Percentiles rank a stretch among this genome's conserved stretches.
Evolutionary conservation across 2,113 vertebrate species (phyloP).

Genomic region (Mugil cephalus): DNA sequence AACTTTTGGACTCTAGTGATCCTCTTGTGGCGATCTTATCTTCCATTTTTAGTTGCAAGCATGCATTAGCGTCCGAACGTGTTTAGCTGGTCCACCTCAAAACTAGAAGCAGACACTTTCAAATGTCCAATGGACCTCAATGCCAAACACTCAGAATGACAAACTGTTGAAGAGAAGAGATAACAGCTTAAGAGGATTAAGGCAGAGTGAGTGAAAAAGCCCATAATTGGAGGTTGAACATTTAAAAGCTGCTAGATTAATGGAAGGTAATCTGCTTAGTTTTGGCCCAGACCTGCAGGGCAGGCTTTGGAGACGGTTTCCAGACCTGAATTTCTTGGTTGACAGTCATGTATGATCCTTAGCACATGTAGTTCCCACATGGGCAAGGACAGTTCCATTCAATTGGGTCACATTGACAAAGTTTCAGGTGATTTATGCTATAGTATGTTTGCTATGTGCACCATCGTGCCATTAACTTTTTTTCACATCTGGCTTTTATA

Average conservation of each 20-base stretch:
- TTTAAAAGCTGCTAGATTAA: conserved; percentile 32
- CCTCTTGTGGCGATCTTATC: neutral
- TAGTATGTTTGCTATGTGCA: no score
- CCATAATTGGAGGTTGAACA: conserved; percentile 2
- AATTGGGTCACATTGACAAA: neutral
- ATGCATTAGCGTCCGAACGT: conserved; percentile 1
- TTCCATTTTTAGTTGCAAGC: neutral
- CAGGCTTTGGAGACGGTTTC: conserved; percentile 24
- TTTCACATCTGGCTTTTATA: no score
- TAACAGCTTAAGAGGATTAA: neutral
- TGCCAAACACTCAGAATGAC: conserved; percentile 18
- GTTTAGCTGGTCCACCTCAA: neutral
- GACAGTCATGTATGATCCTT: conserved; percentile 4
- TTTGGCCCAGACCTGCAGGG: conserved; percentile 16
- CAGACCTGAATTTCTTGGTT: conserved; percentile 36
- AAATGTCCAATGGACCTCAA: neutral
- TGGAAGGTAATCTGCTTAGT: conserved; percentile 5
- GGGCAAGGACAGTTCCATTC: neutral
- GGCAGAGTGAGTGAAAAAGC: neutral
- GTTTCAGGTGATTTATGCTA: neutral
- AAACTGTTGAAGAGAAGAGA: neutral
- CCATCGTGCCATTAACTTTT: no score
- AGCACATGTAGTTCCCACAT: conserved; percentile 39
- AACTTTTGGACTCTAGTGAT: neutral
- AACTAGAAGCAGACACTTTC: neutral